Base-by-base conservation (phyloP, 2,113 vertebrate species). In the Chionis minor region DNA sequence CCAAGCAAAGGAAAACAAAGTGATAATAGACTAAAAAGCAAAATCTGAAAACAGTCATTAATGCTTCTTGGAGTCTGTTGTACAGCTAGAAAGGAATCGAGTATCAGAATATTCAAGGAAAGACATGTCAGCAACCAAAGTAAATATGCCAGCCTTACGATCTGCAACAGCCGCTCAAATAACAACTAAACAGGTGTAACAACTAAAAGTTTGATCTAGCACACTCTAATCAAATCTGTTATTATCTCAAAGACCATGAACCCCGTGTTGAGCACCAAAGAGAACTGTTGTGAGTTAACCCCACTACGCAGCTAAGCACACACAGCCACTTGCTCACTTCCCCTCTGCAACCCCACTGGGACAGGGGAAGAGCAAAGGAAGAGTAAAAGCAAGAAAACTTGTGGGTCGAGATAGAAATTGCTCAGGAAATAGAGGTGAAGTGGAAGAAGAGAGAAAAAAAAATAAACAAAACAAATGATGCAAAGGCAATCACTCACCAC, bases 261-360 rank as follows among this genome's bases (percentile, higher is more conserved):
- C 26, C 4, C 4, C 22, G 30, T 4, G 18, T 2, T 77, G 30
- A 13, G 15, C 0, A 4, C 35, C 23, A 78, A 38, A 59, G 55
- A 5, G 32, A 16, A 65, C 21, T 42, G 12, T 28, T 69, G 9
- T 38, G 26, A 6, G 15, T 65, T 65, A 81, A 56, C 23, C 6
- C 23, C n/a, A 70, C 33, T 8, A 79, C 17, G 10, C 17, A 81
- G 42, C 42, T 61, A 47, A 73, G 26, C 10, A 67, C 5, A 58
- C 10, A 40, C 17, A 78, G 20, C 20, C 6, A 1, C 32, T 10
- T 0, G 0, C 35, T 58, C 18, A 27, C 12, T 67, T 32, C 4
- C n/a, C 11, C 6, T 14, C 19, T 13, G 2, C 32, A 44, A 10
- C 6, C 16, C 33, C 10, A 65, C 12, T 6, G 59, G 16, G 32